Percentiles rank a stretch among this genome's conserved stretches.
Evolutionary conservation across 1,140 invertebrate species (phyloP).

Genomic region (Tetranychus cinnabarinus): DNA sequence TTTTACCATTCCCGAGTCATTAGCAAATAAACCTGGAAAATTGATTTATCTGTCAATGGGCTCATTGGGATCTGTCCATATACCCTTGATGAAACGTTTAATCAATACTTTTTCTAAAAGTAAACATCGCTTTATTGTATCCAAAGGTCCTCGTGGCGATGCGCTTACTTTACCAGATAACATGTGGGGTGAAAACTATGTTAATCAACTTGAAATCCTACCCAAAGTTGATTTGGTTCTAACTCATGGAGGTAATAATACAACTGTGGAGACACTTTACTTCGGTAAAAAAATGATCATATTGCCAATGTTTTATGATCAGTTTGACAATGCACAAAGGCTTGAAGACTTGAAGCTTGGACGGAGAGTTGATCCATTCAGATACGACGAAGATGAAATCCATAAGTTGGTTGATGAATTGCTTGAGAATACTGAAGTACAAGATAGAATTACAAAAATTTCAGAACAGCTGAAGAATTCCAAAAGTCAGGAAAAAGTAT

Average conservation of each 20-base stretch:
- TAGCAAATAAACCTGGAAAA: constrained; percentile 1
- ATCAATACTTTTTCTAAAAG: background rate
- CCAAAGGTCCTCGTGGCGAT: background rate
- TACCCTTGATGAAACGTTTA: constrained; percentile 1
- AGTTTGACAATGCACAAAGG: background rate
- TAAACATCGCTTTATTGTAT: constrained; percentile 3
- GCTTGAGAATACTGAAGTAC: background rate
- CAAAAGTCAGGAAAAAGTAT: background rate
- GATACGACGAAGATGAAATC: constrained; percentile 3
- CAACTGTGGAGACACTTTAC: constrained; percentile 1
- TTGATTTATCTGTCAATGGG: constrained; percentile 7
- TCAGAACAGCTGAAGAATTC: background rate
- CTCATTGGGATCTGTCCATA: constrained; percentile 2
- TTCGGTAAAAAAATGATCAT: constrained; percentile 7
- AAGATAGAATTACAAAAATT: background rate
- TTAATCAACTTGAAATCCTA: constrained; percentile 3
- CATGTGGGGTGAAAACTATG: constrained; percentile 5
- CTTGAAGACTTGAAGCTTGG: background rate
- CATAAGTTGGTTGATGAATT: constrained; percentile 1
- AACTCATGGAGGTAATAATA: constrained; percentile 17
- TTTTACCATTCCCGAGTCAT: background rate
- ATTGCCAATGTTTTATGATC: constrained; percentile 6
- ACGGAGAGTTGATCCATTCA: background rate
- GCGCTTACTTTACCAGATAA: background rate
- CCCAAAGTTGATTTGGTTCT: constrained; percentile 14